These are phyloP conservation scores for Luperina testacea DNA, from an alignment of 2,888 invertebrate genomes.

Conservation along the genomic window DNA sequence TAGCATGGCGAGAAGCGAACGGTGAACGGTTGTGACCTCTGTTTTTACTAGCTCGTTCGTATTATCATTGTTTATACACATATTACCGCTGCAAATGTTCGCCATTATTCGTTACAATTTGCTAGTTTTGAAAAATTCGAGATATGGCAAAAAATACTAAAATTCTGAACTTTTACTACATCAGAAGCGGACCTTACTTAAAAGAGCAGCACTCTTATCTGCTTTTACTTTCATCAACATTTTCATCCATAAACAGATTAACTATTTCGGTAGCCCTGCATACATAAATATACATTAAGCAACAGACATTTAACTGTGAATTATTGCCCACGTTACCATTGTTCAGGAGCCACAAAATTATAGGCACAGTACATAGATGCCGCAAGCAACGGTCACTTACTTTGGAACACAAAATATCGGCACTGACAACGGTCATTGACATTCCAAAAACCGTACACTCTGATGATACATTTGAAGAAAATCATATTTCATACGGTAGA, in stretches of 20 bases:
- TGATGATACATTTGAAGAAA: conserved; percentile 40
- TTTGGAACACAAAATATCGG: conserved; percentile 46
- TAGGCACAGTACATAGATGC: conserved; percentile 37
- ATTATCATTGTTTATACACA: conserved; percentile 37
- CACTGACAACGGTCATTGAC: conserved; percentile 58
- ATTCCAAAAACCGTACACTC: conserved; percentile 38
- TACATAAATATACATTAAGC: conserved; percentile 13
- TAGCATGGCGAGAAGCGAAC: conserved; percentile 39
- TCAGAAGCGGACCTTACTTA: not conserved
- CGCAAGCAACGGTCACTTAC: conserved; percentile 53
- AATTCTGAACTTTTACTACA: not conserved
- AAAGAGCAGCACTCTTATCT: not conserved
- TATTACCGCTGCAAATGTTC: not conserved
- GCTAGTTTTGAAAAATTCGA: not conserved
- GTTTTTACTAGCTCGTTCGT: conserved; percentile 41
- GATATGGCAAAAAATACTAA: not conserved
- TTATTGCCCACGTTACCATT: conserved; percentile 40
- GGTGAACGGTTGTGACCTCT: conserved; percentile 63
- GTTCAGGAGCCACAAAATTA: conserved; percentile 50
- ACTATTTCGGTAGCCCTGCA: conserved; percentile 9
- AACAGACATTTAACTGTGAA: conserved; percentile 24
- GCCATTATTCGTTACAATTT: not conserved
- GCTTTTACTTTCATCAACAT: not conserved
- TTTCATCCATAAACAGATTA: conserved; percentile 3
- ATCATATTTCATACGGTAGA: conserved; percentile 27